A percentile compares a stretch with the other conserved stretches of the same genome.
Conservation (phyloP, 2,888 invertebrate species). For the Cryptus armator region DNA sequence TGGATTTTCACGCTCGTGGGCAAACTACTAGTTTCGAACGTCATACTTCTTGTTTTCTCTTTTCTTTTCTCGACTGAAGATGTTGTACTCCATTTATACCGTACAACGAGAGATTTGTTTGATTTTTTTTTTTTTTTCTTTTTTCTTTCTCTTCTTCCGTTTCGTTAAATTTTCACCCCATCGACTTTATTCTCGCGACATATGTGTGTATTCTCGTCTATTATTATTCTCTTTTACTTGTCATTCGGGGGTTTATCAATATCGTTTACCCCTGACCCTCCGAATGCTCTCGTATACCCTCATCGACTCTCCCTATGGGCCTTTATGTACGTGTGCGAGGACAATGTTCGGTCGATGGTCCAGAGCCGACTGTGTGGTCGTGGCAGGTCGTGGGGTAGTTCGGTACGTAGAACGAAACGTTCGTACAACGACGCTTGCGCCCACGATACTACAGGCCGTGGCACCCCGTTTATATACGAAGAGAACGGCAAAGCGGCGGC, state of each 20-base stretch:
- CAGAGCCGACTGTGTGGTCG: conserved; percentile 80
- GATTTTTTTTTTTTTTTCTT: conserved; percentile 23
- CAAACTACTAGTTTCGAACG: conserved; percentile 21
- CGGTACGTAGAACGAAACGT: conserved; percentile 24
- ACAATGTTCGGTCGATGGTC: conserved; percentile 78
- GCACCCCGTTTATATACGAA: conserved; percentile 58
- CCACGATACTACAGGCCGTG: conserved; percentile 57
- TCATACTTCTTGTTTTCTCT: conserved; percentile 22
- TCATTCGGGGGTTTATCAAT: conserved; percentile 38
- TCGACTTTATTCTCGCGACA: neutral
- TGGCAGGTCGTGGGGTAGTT: conserved; percentile 64
- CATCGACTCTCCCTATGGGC: conserved; percentile 28
- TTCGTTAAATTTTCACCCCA: neutral
- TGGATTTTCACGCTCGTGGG: conserved; percentile 53
- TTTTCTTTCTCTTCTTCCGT: conserved; percentile 1
- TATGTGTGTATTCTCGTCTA: neutral
- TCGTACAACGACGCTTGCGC: conserved; percentile 61
- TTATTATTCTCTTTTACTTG: conserved; percentile 41
- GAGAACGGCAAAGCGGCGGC: conserved; percentile 69
- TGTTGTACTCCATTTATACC: conserved; percentile 11
- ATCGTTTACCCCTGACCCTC: conserved; percentile 18
- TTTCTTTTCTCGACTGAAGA: neutral
- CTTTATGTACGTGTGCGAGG: conserved; percentile 54
- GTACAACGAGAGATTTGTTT: conserved; percentile 13
- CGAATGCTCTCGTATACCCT: neutral